Evolutionary conservation across 2,113 vertebrate genomes (phyloP), one percentile per base, ranked within the genome.

Genomic region (Dipodomys stephensi): DNA sequence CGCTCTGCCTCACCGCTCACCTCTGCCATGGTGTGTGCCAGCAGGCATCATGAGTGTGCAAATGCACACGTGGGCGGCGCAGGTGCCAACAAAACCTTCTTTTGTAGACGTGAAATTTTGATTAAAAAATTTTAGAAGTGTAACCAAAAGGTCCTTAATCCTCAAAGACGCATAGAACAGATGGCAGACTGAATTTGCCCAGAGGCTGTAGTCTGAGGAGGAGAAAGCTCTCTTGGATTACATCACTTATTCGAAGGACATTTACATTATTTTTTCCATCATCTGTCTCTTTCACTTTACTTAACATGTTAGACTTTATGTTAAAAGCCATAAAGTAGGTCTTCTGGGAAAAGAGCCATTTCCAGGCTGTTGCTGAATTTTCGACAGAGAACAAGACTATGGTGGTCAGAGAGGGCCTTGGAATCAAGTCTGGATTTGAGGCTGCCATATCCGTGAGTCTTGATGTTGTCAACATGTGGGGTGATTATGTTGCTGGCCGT

Each of bases 381-480:
- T 53, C 28, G 39, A 5, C 30, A 18, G 49, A 30, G 7, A 6
- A 39, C 39, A 39, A 67, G 4, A 27, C 10, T 4, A 4, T 1
- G 15, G 79, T 0, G 9, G 32, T 23, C 30, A n/a, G 80, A 7
- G 8, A 27, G 0, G 19, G 7, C 20, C 19, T 25, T 9, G 20
- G 25, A 13, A n/a, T 22, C 76, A 15, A 2, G 4, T 22, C 57
- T 39, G 10, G 46, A 16, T 25, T 53, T 7, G 64, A 83, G 49
- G 49, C 68, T 4, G 67, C 72, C 23, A 20, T 2, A 73, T 16
- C 20, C 0, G 25, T 1, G 0, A 6, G 13, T 16, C 25, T 3
- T 0, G 25, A 27, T 2, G 19, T 13, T 3, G 7, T 4, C 3
- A 25, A 27, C 11, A 11, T 1, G 1, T 0, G 4, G 0, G 8